phyloP scores from a whole-genome alignment of 2,797 vertebrate species.

The Argyrosomus regius region DNA sequence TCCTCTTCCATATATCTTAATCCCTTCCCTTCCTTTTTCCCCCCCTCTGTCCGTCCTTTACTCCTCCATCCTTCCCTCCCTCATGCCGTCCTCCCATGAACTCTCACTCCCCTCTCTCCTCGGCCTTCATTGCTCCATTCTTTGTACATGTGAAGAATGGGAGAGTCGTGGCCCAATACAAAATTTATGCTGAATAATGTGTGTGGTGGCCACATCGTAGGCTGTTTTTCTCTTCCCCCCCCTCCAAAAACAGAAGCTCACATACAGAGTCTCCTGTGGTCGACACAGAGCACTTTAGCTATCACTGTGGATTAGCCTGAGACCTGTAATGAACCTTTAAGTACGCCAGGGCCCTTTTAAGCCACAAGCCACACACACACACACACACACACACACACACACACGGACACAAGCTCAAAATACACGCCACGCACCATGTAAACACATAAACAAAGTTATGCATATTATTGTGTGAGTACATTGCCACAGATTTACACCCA shows the following conservation, averaged over 20 bases:
- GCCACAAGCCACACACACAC: slow-evolving; percentile 68
- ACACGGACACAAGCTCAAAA: slow-evolving; percentile 21
- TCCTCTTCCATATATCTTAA: background rate
- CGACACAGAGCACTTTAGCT: slow-evolving; percentile 92
- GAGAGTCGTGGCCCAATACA: slow-evolving; percentile 83
- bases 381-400: slow-evolving; percentile 5
- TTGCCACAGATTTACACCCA: background rate
- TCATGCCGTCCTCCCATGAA: slow-evolving; percentile 30
- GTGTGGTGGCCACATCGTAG: slow-evolving; percentile 83
- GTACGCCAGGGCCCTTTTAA: slow-evolving; percentile 89
- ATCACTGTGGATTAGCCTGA: slow-evolving; percentile 94
- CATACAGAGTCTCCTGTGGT: slow-evolving; percentile 83
- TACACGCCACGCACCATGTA: slow-evolving; percentile 17
- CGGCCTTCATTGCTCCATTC: slow-evolving; percentile 20
- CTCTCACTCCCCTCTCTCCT: slow-evolving; percentile 26
- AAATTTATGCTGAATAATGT: slow-evolving; percentile 91
- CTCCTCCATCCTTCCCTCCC: background rate
- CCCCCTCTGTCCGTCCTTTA: slow-evolving; percentile 5
- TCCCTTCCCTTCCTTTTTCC: background rate
- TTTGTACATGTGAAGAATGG: slow-evolving; percentile 63
- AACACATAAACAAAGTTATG: background rate
- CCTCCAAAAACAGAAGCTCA: slow-evolving; percentile 22
- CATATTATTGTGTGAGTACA: background rate
- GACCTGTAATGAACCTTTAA: slow-evolving; percentile 94
- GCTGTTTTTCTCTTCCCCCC: slow-evolving; percentile 75